Base-by-base conservation (phyloP, 37 sponge, comb jelly and placozoan species). In the Diacarnus erythraeanus region DNA sequence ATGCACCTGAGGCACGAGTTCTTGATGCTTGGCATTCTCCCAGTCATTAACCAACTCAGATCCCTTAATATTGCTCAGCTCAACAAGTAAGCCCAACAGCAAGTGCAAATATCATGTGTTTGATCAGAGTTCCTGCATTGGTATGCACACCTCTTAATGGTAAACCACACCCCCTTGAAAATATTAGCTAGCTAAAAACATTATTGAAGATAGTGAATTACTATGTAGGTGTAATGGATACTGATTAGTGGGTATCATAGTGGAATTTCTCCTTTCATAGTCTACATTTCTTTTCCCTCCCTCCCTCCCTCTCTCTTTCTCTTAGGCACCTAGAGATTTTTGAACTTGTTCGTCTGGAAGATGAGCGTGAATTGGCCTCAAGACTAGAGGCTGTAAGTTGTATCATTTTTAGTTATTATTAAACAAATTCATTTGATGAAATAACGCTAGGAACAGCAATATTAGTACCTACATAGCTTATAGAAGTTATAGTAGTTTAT, bases 1-100 rank as follows among this genome's bases (percentile, higher is more conserved):
- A 80, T 93, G 76, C 93, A 93, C 76, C 57, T 93, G 5, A 70
- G 93, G 0, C 83, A 88, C 71, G 93, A 93, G 83, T 85, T 93
- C 40, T 43, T 93, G 39, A 80, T 82, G 80, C 67, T 93, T 71
- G 93, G 93, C 0, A 77, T 93, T 23, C 85, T 89, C 54, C 89
- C 93, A 5, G 71, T 85, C 42, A 75, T 88, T 15, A 58, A 82
- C 71, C 83, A 77, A 38, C 76, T 93, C 37, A 59, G 89, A 42
- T 68, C 69, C 3, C 90, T 88, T 10, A 86, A 84, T 60, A 89
- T 85, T 56, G 42, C 75, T 1, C 84, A 77, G 31, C 60, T 91
- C 51, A 91, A 83, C 80, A 91, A 83, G 92, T 91, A 39, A 59
- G 88, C 22, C 51, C 6, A 25, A 12, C 9, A 61, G 20, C n/a